Conservation (phyloP, 2,797 vertebrate genomes). For the Hippopotamyrus pictus region DNA sequence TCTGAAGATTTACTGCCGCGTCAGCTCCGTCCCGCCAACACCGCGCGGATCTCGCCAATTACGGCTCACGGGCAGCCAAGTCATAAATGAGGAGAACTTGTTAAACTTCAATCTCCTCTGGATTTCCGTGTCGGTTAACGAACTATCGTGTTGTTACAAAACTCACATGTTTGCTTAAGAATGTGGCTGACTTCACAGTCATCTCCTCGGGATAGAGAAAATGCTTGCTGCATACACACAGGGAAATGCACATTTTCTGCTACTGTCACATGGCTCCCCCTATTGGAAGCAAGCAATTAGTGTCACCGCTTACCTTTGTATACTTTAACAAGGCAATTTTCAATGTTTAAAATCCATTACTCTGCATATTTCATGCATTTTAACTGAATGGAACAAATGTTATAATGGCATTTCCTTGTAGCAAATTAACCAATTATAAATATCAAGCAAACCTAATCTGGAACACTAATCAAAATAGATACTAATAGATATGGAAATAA, state of each 20-base stretch:
- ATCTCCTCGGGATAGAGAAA: not conserved
- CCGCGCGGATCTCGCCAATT: constrained; percentile 46
- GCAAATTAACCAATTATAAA: not conserved
- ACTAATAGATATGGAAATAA: not conserved
- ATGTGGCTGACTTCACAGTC: not conserved
- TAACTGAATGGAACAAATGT: not conserved
- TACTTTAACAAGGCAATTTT: not conserved
- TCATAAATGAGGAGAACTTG: constrained; percentile 52
- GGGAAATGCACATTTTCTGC: constrained; percentile 26
- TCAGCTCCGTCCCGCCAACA: constrained; percentile 36
- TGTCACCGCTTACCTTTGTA: not conserved
- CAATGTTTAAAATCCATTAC: not conserved
- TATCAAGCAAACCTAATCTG: not conserved
- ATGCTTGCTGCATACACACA: constrained; percentile 37
- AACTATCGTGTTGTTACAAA: constrained; percentile 46
- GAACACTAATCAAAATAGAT: not conserved
- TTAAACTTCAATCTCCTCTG: constrained; percentile 49
- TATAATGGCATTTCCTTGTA: not conserved
- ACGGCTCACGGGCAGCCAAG: constrained; percentile 40
- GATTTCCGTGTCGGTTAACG: constrained; percentile 43
- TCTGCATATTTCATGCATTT: not conserved
- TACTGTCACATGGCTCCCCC: constrained; percentile 56
- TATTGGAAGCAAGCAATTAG: constrained; percentile 40
- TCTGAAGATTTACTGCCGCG: constrained; percentile 38
- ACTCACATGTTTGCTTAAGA: constrained; percentile 42